phyloP scores from a whole-genome alignment of 1,140 invertebrate species.

The Zaprionus ornatus region DNA sequence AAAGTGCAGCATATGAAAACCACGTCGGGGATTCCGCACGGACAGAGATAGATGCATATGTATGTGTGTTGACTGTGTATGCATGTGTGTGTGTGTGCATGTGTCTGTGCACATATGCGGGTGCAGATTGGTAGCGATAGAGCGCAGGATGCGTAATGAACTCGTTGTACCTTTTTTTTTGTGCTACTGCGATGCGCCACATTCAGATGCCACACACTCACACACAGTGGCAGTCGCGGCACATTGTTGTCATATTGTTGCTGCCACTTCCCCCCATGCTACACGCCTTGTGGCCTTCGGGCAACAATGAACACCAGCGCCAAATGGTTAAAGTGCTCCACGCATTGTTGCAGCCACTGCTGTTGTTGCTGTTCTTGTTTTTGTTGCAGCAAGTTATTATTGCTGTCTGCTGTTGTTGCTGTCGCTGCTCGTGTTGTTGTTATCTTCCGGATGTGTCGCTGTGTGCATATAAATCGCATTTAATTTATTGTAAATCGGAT shows the following conservation, averaged over 20 bases:
- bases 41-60: not conserved
- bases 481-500: constrained; percentile 83
- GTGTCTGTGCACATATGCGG: constrained; percentile 5
- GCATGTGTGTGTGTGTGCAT: not conserved
- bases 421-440: constrained; percentile 60
- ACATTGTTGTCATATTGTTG: constrained; percentile 68
- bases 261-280: constrained; percentile 29
- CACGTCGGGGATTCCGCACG: constrained; percentile 13
- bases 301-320: constrained; percentile 68
- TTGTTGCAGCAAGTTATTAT: constrained; percentile 61
- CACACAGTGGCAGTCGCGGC: not conserved
- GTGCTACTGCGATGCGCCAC: constrained; percentile 28
- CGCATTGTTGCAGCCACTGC: constrained; percentile 46
- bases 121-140: constrained; percentile 29
- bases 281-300: constrained; percentile 25
- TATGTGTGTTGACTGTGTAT: not conserved
- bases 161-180: constrained; percentile 50
- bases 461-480: constrained; percentile 83
- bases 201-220: constrained; percentile 48
- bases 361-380: constrained; percentile 19
- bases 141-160: constrained; percentile 70
- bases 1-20: constrained; percentile 55
- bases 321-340: constrained; percentile 45
- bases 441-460: constrained; percentile 82
- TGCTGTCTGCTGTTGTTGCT: constrained; percentile 55